Evolutionary conservation across 2,888 invertebrate genomes (phyloP), one percentile per base, ranked within the genome.

Genomic region (Drosophila macrospina): DNA sequence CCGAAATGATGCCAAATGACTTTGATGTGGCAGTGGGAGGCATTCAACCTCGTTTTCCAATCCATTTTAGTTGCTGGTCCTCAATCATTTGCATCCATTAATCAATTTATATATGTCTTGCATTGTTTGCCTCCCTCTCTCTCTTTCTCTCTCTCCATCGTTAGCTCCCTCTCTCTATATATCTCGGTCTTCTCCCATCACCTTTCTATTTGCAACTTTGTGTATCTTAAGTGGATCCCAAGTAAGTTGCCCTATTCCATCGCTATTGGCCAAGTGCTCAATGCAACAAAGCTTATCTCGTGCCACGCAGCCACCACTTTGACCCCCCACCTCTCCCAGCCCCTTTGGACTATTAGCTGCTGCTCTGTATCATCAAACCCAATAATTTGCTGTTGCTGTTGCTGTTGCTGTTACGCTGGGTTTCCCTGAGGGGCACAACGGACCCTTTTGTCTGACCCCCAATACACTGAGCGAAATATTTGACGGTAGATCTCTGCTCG

Each of bases 31-130:
- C 39, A 20, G 52, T 52, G 30, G 52, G 41, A 30, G 52, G 41
- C 39, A 39, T 37, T 39, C 37, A 15, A 51, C n/a, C 39, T 67
- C 68, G 20, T 41, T 70, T 82, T 73, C 64, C 65, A 70, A 76
- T 63, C 69, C 70, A 36, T 72, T 79, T 67, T 70, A 10, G 64
- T 76, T 78, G 82, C 74, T 77, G 77, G 85, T 86, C 81, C 82
- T 90, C 90, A 91, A 90, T 91, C 90, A 91, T 89, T 90, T 88
- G 87, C 90, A 90, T 91, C 88, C 91, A 92, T 92, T 91, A 91
- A 92, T 91, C 91, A 91, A 90, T 90, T 90, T 88, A 84, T 78
- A 82, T 83, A 81, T 59, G 51, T 41, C 50, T 55, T 69, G 61
- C 56, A 69, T 60, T 59, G 50, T 59, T 64, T 70, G n/a, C 45